Evolutionary conservation across 1,140 invertebrate genomes (phyloP).

Genomic region (Campoletis sonorensis): DNA sequence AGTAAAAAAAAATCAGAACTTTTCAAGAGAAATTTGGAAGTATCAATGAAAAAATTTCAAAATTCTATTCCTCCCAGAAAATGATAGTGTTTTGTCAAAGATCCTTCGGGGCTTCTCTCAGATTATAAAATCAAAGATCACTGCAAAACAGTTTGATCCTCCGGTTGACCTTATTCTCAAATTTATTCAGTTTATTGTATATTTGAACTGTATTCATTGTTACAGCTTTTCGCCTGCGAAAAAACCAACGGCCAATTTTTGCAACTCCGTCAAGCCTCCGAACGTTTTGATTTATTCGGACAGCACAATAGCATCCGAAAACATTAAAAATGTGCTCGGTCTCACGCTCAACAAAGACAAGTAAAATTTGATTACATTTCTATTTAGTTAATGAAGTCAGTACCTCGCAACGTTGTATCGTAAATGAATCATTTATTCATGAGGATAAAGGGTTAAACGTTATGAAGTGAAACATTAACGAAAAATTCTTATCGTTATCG

Average conservation of each 20-base stretch:
- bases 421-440: too few relatives aligned
- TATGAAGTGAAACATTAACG: too few relatives aligned
- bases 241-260: slow-evolving; percentile 45
- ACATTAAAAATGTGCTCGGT: slow-evolving; percentile 82
- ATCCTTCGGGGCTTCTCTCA: neutral
- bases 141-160: too few relatives aligned
- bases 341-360: slow-evolving; percentile 84
- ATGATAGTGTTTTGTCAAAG: too few relatives aligned
- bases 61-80: too few relatives aligned
- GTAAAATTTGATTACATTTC: slow-evolving; percentile 67
- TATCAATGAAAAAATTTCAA: too few relatives aligned
- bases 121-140: neutral
- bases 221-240: slow-evolving; percentile 54
- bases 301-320: slow-evolving; percentile 83
- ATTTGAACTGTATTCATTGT: slow-evolving; percentile 44
- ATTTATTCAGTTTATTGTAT: neutral
- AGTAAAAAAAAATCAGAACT: too few relatives aligned
- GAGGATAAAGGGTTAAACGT: too few relatives aligned
- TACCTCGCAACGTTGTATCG: too few relatives aligned
- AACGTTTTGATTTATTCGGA: slow-evolving; percentile 91
- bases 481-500: too few relatives aligned
- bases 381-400: neutral
- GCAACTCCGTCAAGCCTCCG: slow-evolving; percentile 80
- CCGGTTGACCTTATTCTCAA: too few relatives aligned
- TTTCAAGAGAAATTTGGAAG: too few relatives aligned